Percentiles rank a stretch among this genome's conserved stretches.
Conservation (phyloP, 2,113 vertebrate species). For the Pithys albifrons region DNA sequence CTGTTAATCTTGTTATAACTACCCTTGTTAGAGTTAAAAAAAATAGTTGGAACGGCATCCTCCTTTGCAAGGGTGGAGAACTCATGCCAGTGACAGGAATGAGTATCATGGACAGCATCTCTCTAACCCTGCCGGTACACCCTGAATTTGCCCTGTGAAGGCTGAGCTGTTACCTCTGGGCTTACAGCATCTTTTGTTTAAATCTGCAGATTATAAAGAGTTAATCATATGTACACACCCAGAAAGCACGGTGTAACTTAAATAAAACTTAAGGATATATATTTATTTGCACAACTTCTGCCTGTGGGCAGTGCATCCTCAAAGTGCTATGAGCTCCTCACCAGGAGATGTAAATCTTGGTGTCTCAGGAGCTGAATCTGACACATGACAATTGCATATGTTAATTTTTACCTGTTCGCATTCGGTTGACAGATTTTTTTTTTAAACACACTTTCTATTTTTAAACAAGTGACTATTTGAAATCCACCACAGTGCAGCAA, state of each 20-base stretch:
- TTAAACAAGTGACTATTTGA: slow-evolving; percentile 30
- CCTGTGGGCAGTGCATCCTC: neutral
- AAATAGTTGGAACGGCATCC: neutral
- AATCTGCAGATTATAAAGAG: neutral
- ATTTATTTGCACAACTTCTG: neutral
- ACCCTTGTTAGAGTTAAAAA: neutral
- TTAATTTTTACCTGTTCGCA: slow-evolving; percentile 37
- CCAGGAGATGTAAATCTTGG: neutral
- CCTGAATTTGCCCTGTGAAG: rapidly evolving
- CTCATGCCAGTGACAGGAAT: rapidly evolving
- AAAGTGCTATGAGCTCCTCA: neutral
- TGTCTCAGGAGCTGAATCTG: neutral
- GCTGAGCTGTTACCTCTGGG: neutral
- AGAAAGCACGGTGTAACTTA: neutral
- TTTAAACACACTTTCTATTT: neutral
- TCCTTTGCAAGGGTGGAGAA: neutral
- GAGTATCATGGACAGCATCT: neutral
- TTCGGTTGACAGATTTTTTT: neutral
- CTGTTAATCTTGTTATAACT: neutral
- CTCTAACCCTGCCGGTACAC: rapidly evolving
- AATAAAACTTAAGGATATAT: neutral
- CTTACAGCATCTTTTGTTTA: neutral
- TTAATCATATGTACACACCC: rapidly evolving
- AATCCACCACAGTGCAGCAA: neutral
- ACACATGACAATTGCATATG: neutral